Evolutionary conservation across 2,113 vertebrate species (phyloP).

Genomic region (Rissa tridactyla): DNA sequence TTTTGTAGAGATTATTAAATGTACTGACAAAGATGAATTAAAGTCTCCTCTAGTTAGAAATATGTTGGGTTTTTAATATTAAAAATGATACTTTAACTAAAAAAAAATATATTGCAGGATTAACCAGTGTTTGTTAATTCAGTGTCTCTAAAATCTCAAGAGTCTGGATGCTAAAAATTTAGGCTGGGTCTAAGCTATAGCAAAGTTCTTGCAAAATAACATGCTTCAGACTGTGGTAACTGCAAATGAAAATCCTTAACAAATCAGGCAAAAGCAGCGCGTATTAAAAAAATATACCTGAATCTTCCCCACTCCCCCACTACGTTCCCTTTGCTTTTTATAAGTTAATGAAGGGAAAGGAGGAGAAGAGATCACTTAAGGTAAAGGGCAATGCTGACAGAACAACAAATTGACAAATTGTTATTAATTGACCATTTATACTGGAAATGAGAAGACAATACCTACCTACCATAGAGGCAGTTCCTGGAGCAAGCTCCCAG

Average conservation of each 20-base stretch:
- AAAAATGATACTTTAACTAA: neutral
- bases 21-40: neutral
- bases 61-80: neutral
- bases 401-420: slow-evolving; percentile 5
- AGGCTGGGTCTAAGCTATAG: neutral
- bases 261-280: neutral
- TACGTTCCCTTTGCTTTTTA: neutral
- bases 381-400: slow-evolving; percentile 7
- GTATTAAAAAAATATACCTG: neutral
- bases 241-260: slow-evolving; percentile 8
- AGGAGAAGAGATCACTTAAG: neutral
- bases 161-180: neutral
- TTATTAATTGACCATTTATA: slow-evolving; percentile 16
- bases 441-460: neutral
- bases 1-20: neutral
- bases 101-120: neutral
- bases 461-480: neutral
- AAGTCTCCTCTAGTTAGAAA: neutral
- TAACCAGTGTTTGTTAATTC: neutral
- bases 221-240: neutral
- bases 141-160: neutral
- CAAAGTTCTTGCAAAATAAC: neutral
- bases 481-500: neutral
- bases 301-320: neutral
- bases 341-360: neutral